Percentiles rank a stretch among this genome's conserved stretches.
phyloP scores from a whole-genome alignment of 2,888 invertebrate genomes.

The Bugula neritina region DNA sequence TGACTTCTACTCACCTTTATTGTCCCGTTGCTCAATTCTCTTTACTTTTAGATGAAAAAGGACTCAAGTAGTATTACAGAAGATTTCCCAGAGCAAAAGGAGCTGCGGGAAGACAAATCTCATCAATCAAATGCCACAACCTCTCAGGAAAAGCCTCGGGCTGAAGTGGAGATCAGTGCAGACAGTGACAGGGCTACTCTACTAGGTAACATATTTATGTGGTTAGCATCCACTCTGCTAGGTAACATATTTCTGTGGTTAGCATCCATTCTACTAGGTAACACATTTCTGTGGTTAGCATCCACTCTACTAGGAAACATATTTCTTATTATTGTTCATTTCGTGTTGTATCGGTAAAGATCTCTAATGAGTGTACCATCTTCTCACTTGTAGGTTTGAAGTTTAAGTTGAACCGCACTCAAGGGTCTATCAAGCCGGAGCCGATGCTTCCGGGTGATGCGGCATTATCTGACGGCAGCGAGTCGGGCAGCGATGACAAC shows the following conservation, averaged over 20 bases:
- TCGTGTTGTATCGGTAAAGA: too few species aligned
- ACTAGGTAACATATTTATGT: neutral
- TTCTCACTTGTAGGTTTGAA: slow-evolving; percentile 9
- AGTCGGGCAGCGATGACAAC: neutral
- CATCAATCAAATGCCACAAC: neutral
- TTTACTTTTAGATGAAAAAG: neutral
- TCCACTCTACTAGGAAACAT: too few species aligned
- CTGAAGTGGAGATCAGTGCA: neutral
- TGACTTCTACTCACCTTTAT: too few species aligned
- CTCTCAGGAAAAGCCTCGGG: neutral
- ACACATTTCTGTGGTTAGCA: too few species aligned
- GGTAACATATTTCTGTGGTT: too few species aligned
- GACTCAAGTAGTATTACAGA: neutral
- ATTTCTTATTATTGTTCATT: too few species aligned
- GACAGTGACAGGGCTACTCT: slow-evolving; percentile 9
- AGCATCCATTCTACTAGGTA: too few species aligned
- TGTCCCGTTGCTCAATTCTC: too few species aligned
- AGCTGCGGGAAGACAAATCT: neutral
- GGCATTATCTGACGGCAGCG: neutral
- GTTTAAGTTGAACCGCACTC: slow-evolving; percentile 21
- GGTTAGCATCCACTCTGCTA: too few species aligned
- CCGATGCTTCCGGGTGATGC: neutral
- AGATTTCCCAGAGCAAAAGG: slow-evolving; percentile 16
- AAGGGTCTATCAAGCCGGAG: slow-evolving; percentile 16
- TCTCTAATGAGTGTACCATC: too few species aligned